Evolutionary conservation across 2,888 invertebrate genomes (phyloP), one percentile per base, ranked within the genome.

Genomic region (Rhagonycha lutea): DNA sequence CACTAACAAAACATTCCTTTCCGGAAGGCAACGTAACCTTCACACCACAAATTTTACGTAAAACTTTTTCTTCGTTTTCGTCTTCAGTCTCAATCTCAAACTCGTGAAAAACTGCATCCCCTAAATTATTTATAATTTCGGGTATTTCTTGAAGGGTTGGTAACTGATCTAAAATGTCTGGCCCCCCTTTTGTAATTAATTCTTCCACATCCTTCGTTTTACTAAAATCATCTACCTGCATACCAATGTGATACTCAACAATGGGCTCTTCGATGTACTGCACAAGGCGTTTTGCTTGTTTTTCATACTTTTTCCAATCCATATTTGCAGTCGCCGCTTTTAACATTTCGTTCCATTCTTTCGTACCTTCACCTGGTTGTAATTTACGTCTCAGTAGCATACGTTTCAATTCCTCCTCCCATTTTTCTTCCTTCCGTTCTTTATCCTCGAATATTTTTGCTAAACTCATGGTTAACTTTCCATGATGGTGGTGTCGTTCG

Each of bases 361-460:
- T 86, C 1, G 85, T 86, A 68, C 87, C 86, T 82, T 88, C 88
- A 75, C 85, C 84, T 61, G 83, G 84, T 69, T 87, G 86, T 69
- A 86, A 86, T 78, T 85, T 87, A 72, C 86, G 85, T 23, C 82
- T 83, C 77, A 85, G 85, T 74, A 87, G 81, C 18, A 86, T 86
- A 78, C 84, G 84, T 75, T 85, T 86, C 68, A 87, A 81, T 76
- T 86, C 87, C 75, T 88, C 82, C 86, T 91, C 88, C 91, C 91
- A 88, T 84, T 93, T 91, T 83, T 94, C 94, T 2, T 92, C 94
- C 60, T 91, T 89, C 80, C 89, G 91, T 85, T 94, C 94, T 86
- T 94, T 94, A 71, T 92, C 94, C 87, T 95, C 94, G 86, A 95
- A 95, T 82, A 94, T 92, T 88, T 92, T 92, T 69, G 91, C 92